A percentile compares a stretch with the other conserved stretches of the same genome.
Conservation (phyloP, 2,888 invertebrate genomes). For the Petrolisthes cinctipes region DNA sequence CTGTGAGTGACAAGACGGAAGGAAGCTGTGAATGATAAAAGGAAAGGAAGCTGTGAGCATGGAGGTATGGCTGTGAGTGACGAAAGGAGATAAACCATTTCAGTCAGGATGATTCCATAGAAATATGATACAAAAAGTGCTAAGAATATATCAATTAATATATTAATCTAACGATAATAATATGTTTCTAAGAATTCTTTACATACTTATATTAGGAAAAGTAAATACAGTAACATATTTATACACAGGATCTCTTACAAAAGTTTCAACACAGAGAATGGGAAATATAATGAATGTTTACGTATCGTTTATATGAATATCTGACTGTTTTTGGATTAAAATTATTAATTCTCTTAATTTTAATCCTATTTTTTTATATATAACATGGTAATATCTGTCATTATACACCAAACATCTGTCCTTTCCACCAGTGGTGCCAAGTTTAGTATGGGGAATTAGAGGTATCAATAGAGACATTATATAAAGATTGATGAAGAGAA, state of each 20-base stretch:
- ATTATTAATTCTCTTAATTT: no score
- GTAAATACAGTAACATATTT: neutral
- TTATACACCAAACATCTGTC: neutral
- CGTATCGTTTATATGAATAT: no score
- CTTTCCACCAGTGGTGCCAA: constrained; percentile 19
- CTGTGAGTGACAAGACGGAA: neutral
- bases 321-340: no score
- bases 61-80: neutral
- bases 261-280: neutral
- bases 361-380: neutral
- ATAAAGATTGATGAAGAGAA: no score
- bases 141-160: no score
- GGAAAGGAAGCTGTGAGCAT: neutral
- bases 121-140: no score
- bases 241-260: neutral
- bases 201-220: no score
- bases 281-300: neutral
- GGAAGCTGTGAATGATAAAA: neutral
- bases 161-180: no score
- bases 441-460: no score
- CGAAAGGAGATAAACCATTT: neutral
- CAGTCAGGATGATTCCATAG: no score
- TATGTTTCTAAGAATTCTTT: no score
- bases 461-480: no score
- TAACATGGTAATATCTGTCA: neutral